Evolutionary conservation across 1,140 invertebrate species (phyloP).

Genomic region (Archivesica marissinica): DNA sequence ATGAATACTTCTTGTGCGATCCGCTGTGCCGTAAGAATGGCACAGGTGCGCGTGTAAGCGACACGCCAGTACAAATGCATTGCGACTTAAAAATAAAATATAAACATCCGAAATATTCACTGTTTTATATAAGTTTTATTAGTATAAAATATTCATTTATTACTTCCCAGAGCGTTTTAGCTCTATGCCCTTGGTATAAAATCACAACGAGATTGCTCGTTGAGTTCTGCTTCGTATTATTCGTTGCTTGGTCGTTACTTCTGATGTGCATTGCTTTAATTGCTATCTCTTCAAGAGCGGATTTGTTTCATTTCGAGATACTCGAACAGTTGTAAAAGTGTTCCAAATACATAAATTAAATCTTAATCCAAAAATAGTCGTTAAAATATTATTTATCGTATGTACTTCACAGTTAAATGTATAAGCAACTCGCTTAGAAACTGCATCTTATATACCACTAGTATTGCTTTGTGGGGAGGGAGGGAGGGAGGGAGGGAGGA

Average conservation of each 20-base stretch:
- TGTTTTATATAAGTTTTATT: constrained; percentile 41
- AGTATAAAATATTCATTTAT: constrained; percentile 35
- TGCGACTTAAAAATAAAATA: constrained; percentile 11
- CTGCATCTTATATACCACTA: too few species aligned
- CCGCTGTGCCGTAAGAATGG: background rate
- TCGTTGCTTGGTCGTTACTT: background rate
- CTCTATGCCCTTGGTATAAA: background rate
- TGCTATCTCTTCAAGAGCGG: too few species aligned
- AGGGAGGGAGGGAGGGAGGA: too few species aligned
- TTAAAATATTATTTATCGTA: too few species aligned
- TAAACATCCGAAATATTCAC: constrained; percentile 25
- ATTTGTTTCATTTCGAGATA: too few species aligned
- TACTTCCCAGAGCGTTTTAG: background rate
- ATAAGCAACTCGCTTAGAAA: too few species aligned
- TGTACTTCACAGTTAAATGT: too few species aligned
- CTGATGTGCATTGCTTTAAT: background rate
- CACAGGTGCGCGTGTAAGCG: constrained; percentile 38
- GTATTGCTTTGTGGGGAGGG: too few species aligned
- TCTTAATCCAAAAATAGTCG: too few species aligned
- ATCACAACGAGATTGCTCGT: background rate
- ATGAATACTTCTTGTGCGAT: constrained; percentile 31
- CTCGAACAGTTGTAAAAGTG: too few species aligned
- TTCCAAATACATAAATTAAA: too few species aligned
- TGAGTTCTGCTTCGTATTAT: background rate
- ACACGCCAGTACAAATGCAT: constrained; percentile 39